These are phyloP conservation scores for Syrista parreyssii DNA, from an alignment of 2,888 invertebrate genomes.

Conservation along the genomic window DNA sequence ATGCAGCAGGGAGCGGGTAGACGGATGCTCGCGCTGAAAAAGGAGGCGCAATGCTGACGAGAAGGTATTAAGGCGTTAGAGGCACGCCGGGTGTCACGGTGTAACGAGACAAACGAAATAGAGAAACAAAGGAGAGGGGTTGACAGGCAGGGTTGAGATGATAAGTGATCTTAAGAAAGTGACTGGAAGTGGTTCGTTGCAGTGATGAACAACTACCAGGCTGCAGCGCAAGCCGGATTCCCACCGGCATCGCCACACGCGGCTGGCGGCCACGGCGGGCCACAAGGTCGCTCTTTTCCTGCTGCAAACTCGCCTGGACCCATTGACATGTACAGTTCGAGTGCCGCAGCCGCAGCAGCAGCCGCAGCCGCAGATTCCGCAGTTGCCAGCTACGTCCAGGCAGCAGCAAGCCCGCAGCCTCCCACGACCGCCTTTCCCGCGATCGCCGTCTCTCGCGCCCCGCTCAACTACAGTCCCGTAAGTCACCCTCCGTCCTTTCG, in stretches of 20 bases:
- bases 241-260: constrained; percentile 87
- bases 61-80: too few species aligned
- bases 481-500: constrained; percentile 63
- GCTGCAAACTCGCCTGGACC: constrained; percentile 93
- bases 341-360: constrained; percentile 73
- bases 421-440: constrained; percentile 88
- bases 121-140: too few species aligned
- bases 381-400: constrained; percentile 92
- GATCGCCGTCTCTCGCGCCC: constrained; percentile 92
- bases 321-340: constrained; percentile 94
- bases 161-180: too few species aligned
- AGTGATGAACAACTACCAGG: constrained; percentile 98
- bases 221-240: constrained; percentile 79
- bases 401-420: constrained; percentile 94
- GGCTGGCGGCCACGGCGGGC: constrained; percentile 69
- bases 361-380: constrained; percentile 74
- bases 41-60: too few species aligned
- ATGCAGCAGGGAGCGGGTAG: too few species aligned
- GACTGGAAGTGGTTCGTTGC: constrained; percentile 62
- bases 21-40: too few species aligned
- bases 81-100: too few species aligned
- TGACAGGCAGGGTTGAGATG: too few species aligned
- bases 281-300: constrained; percentile 83
- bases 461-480: constrained; percentile 93
- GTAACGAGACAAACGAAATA: too few species aligned